Percentiles rank a stretch among this genome's conserved stretches.
These are phyloP conservation scores for Lepetodrilus schrolli DNA, from an alignment of 2,888 invertebrate species.

Conservation along the genomic window DNA sequence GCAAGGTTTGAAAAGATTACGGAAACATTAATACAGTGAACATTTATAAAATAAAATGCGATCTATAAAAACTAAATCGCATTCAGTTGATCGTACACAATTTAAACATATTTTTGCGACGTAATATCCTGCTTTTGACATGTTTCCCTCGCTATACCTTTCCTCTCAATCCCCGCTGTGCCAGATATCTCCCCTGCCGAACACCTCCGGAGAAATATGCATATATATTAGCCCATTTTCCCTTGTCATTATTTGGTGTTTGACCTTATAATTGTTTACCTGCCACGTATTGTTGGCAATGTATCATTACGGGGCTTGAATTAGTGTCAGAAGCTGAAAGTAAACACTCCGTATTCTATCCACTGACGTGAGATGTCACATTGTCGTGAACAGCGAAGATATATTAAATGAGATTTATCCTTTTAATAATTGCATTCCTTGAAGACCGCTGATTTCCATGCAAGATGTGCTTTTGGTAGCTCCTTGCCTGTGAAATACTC, in stretches of 20 bases:
- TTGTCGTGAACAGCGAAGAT: no score
- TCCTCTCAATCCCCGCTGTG: neutral
- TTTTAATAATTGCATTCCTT: no score
- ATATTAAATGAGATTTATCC: no score
- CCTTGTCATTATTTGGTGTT: conserved; percentile 12
- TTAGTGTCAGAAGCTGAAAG: neutral
- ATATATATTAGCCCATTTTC: conserved; percentile 23
- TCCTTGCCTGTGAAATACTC: no score
- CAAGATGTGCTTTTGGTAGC: neutral
- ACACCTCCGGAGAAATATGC: neutral
- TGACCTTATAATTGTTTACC: conserved; percentile 19
- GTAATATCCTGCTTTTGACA: no score
- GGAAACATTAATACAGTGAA: no score
- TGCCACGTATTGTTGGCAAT: neutral
- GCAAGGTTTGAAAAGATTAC: no score
- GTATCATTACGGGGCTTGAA: neutral
- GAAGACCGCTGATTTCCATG: no score
- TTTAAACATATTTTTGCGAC: no score
- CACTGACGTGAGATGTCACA: neutral
- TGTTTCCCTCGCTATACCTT: neutral
- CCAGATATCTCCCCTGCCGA: neutral
- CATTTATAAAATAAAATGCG: no score
- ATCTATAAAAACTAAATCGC: no score
- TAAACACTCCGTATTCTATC: neutral
- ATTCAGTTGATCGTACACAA: no score